phyloP scores from a whole-genome alignment of 2,113 vertebrate species.

The Chionodraco myersi region DNA sequence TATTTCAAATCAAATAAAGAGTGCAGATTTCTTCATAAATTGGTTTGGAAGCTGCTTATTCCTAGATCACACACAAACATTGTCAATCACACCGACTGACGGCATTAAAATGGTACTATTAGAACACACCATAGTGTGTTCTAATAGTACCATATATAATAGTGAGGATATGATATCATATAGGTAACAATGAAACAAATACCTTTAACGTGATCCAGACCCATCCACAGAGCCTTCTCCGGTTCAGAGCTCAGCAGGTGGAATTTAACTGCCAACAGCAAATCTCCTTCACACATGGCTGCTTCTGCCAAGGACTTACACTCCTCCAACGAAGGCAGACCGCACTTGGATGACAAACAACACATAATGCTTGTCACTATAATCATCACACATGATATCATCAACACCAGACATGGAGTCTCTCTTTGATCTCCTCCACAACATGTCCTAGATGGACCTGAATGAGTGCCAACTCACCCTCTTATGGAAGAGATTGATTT shows the following conservation, averaged over 20 bases:
- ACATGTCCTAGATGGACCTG: background rate
- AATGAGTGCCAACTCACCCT: slow-evolving; percentile 81
- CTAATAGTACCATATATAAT: no score
- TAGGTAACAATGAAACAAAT: slow-evolving; percentile 6
- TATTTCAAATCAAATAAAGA: background rate
- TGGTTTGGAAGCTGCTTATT: no score
- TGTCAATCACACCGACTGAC: no score
- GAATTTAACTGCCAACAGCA: slow-evolving; percentile 89
- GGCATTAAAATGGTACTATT: no score
- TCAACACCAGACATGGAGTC: background rate
- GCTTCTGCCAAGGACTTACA: slow-evolving; percentile 87
- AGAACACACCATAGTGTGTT: no score
- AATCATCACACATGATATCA: background rate
- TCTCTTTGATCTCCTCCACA: background rate
- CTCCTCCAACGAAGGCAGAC: slow-evolving; percentile 88
- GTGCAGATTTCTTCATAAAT: no score
- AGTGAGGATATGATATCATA: background rate
- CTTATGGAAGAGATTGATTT: slow-evolving; percentile 90
- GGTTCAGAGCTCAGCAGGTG: slow-evolving; percentile 91
- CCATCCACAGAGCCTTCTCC: slow-evolving; percentile 90
- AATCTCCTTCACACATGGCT: slow-evolving; percentile 80
- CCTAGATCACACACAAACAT: no score
- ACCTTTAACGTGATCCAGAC: slow-evolving; percentile 93
- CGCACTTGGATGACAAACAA: slow-evolving; percentile 85
- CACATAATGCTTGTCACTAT: background rate